Evolutionary conservation across 2,113 vertebrate species (phyloP).

Genomic region (Garra rufa): DNA sequence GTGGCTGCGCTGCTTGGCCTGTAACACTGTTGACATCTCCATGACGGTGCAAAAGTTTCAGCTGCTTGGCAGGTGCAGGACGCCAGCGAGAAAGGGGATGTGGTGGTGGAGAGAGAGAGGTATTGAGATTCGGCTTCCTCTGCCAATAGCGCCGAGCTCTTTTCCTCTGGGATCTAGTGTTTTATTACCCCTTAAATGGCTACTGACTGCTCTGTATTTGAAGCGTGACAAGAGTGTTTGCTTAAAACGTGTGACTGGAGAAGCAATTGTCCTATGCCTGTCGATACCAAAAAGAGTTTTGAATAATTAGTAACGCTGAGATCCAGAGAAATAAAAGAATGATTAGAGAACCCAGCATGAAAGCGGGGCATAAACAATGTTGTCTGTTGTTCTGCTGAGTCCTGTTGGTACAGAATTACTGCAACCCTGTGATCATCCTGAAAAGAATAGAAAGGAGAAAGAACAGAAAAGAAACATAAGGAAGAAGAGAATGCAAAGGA

Average conservation of each 20-base stretch:
- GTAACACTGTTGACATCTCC: constrained; percentile 55
- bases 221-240: constrained; percentile 31
- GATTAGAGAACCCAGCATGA: neutral
- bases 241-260: constrained; percentile 32
- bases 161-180: constrained; percentile 65
- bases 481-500: neutral
- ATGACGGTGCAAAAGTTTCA: constrained; percentile 71
- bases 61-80: constrained; percentile 67
- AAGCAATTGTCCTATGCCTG: constrained; percentile 2
- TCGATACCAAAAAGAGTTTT: constrained; percentile 3
- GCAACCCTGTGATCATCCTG: neutral
- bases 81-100: constrained; percentile 59
- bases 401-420: constrained; percentile 1
- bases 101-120: constrained; percentile 52
- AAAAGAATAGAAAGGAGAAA: neutral
- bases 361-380: constrained; percentile 5
- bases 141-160: constrained; percentile 65
- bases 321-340: neutral
- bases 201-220: constrained; percentile 59
- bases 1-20: constrained; percentile 62
- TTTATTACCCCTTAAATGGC: constrained; percentile 62
- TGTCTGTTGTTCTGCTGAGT: constrained; percentile 8
- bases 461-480: neutral
- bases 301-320: neutral
- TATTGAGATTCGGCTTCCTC: constrained; percentile 57